phyloP scores from a whole-genome alignment of 2,113 vertebrate species.

The Equus przewalskii region DNA sequence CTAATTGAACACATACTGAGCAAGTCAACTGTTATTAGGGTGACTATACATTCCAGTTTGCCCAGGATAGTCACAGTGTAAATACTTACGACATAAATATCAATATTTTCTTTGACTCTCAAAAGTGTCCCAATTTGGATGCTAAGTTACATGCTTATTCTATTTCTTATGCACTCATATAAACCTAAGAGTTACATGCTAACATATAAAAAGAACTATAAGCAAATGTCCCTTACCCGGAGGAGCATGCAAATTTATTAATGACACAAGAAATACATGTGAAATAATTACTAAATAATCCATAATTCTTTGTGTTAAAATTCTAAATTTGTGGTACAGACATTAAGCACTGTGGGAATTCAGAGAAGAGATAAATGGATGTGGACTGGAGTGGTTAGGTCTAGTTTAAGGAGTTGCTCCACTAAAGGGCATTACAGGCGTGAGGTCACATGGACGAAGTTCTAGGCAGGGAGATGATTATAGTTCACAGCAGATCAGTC shows the following conservation, averaged over 20 bases:
- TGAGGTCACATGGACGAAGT: not conserved
- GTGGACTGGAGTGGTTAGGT: not conserved
- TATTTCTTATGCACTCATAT: not conserved
- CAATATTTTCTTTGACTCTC: constrained; percentile 19
- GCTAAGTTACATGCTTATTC: not conserved
- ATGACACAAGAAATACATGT: not conserved
- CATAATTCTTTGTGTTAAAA: not conserved
- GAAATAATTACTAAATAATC: not conserved
- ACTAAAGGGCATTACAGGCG: not conserved
- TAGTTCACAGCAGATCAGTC: not conserved
- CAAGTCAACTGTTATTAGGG: not conserved
- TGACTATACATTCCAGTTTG: not conserved
- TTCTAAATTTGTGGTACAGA: not conserved
- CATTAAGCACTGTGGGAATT: not conserved
- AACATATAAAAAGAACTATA: not conserved
- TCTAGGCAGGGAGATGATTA: not conserved
- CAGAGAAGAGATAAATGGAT: not conserved
- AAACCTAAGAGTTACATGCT: not conserved
- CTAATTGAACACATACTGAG: not conserved
- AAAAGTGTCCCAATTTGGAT: not conserved
- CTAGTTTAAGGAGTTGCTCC: not conserved
- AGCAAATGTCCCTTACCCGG: not conserved
- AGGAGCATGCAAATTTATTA: not conserved
- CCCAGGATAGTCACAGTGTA: not conserved
- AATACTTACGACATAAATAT: not conserved